Conservation (phyloP, 2,888 invertebrate genomes). For the Mythimna pallens region DNA sequence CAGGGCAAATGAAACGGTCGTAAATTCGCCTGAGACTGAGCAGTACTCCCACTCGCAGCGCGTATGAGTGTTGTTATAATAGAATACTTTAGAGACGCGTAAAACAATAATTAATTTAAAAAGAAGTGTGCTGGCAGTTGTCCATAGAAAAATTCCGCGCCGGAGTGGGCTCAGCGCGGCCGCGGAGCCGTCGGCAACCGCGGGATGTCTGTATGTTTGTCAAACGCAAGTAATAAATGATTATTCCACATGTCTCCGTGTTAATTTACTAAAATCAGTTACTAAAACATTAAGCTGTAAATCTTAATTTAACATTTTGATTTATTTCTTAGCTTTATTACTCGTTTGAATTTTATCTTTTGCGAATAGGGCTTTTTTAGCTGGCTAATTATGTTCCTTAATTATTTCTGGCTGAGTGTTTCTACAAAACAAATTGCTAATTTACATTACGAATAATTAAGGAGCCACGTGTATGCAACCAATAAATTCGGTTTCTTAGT, state of each 20-base stretch:
- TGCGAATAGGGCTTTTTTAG: constrained; percentile 8
- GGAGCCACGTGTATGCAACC: constrained; percentile 22
- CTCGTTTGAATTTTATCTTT: constrained; percentile 32
- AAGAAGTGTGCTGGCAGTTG: constrained; percentile 85
- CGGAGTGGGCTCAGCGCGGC: constrained; percentile 37
- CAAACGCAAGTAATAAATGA: constrained; percentile 62
- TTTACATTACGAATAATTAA: constrained; percentile 37
- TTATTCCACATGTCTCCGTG: constrained; percentile 50
- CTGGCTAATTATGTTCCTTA: constrained; percentile 18
- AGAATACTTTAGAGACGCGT: constrained; percentile 86
- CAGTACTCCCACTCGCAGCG: constrained; percentile 80
- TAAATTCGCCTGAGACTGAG: constrained; percentile 79
- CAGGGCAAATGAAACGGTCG: constrained; percentile 86
- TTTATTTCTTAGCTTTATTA: constrained; percentile 33
- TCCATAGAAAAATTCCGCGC: constrained; percentile 83
- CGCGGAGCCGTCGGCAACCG: constrained; percentile 28
- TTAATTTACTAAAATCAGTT: constrained; percentile 62
- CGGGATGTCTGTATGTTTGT: constrained; percentile 51
- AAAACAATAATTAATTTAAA: constrained; percentile 90
- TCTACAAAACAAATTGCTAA: constrained; percentile 9
- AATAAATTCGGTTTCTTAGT: constrained; percentile 53
- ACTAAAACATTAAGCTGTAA: constrained; percentile 54
- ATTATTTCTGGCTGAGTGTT: constrained; percentile 7
- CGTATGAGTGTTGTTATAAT: constrained; percentile 84
- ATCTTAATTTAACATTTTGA: constrained; percentile 58